A percentile compares a stretch with the other conserved stretches of the same genome.
Conservation (phyloP, 1,140 invertebrate species). For the Drosophila quadrilineata region DNA sequence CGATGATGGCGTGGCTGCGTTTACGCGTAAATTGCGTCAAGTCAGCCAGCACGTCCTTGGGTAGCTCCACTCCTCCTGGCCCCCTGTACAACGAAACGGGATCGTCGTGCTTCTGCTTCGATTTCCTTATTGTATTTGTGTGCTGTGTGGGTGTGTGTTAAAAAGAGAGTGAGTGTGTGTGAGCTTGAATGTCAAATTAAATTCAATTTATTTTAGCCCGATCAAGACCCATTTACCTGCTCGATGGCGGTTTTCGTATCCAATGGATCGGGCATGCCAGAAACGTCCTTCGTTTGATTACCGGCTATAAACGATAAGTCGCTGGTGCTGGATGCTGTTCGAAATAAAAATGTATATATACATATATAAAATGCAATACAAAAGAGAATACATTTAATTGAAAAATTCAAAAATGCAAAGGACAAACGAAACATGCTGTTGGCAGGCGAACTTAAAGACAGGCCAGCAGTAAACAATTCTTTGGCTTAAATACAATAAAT, state of each 20-base stretch:
- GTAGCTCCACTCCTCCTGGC: constrained; percentile 82
- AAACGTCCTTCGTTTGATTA: constrained; percentile 71
- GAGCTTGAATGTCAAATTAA: no score
- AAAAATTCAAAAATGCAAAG: not conserved
- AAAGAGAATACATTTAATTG: not conserved
- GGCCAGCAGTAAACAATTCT: not conserved
- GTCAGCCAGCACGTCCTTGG: constrained; percentile 86
- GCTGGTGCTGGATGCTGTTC: constrained; percentile 80
- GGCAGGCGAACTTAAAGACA: not conserved
- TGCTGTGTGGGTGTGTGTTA: no score
- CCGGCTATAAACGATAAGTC: constrained; percentile 73
- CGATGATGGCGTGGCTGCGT: constrained; percentile 90
- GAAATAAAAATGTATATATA: no score
- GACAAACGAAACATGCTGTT: no score
- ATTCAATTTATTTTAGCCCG: not conserved
- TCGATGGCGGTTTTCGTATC: constrained; percentile 62
- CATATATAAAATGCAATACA: not conserved
- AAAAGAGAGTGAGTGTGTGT: no score
- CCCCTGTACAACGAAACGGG: constrained; percentile 80
- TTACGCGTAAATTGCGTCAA: constrained; percentile 89
- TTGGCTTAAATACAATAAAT: constrained; percentile 12
- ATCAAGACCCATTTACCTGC: constrained; percentile 48
- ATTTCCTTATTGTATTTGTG: constrained; percentile 77
- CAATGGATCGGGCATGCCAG: constrained; percentile 70
- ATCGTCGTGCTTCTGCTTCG: constrained; percentile 79